Evolutionary conservation across 1,140 invertebrate species (phyloP), one percentile per base, ranked within the genome.

Genomic region (Pseudomyrmex pallidus): DNA sequence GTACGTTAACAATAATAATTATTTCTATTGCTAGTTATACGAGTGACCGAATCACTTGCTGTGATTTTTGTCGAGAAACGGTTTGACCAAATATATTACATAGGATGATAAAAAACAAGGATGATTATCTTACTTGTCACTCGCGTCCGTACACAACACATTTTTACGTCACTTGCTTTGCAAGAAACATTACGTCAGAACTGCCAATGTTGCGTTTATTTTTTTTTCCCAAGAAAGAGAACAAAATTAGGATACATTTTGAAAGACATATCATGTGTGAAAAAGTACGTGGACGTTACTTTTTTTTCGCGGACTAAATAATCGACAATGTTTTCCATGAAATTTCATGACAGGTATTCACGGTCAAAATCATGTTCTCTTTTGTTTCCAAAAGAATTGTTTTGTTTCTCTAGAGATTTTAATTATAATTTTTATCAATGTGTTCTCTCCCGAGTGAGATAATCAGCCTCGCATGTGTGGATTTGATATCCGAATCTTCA

Each of bases 61-160:
- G 62, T 66, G 72, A 13, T 85, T 57, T 88, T 57, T 88, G 57
- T 77, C 76, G 62, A 35, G 57, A 44, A 74, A 57, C 83, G 48
- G 74, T 89, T 88, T 78, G 83, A 88, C 83, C 87, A 88, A 88
- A 85, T 83, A 85, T 83, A 88, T 87, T 85, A 88, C 25, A 44
- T 85, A 83, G 61, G 57, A 12, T 78, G 84, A 68, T 61, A 20
- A 25, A 35, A 17, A 7, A 59, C 3, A 61, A 78, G 86, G 77
- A 68, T 82, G 87, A 89, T 89, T 84, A 89, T 88, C 87, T 89
- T 86, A 89, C 82, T 74, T n/a, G 25, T 25, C 25, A 25, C 25
- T 70, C 9, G 2, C 0, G 10, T 5, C 44, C 70, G 74, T 78
- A 44, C 35, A 7, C 5, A 35, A 35, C 5, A 70, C 44, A n/a